Evolutionary conservation across 1,140 invertebrate species (phyloP), one percentile per base, ranked within the genome.

Genomic region (Trichogramma pretiosum): DNA sequence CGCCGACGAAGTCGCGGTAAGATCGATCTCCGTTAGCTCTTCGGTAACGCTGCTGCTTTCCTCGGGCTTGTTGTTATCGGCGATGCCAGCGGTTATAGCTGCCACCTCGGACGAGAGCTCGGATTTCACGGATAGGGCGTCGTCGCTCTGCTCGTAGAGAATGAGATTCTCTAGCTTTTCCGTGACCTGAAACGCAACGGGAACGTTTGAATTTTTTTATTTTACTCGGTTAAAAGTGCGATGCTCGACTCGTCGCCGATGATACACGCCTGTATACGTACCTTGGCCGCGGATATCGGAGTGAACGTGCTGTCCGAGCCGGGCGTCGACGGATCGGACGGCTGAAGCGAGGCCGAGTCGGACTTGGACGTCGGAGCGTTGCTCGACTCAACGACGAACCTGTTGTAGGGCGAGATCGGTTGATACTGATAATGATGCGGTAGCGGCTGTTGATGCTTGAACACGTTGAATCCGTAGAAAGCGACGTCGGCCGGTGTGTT

Each of bases 151-250:
- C 19, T 59, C 61, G 10, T 65, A 57, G 0, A 59, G 63, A 21
- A 70, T 59, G 17, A 70, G 42, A 43, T 69, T 55, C 44, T 69
- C 63, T 14, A 69, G 64, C 34, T 69, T 70, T 26, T 66, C 61
- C 1, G 62, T 60, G 0, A 70, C 60, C 46, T n/a, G n/a, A n/a
- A n/a, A n/a, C n/a, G n/a, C n/a, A n/a, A n/a, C n/a, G n/a, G n/a
- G n/a, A n/a, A n/a, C n/a, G n/a, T n/a, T n/a, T n/a, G n/a, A n/a
- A n/a, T n/a, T n/a, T n/a, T n/a, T n/a, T n/a, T n/a, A n/a, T n/a
- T n/a, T n/a, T n/a, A n/a, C n/a, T n/a, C n/a, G n/a, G n/a, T n/a
- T n/a, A n/a, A n/a, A n/a, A n/a, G n/a, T n/a, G n/a, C n/a, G n/a
- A n/a, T n/a, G n/a, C n/a, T n/a, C n/a, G n/a, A n/a, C n/a, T n/a